A percentile compares a stretch with the other conserved stretches of the same genome.
Conservation (phyloP, 23 tunicate species). For the Phallusia fumigata region DNA sequence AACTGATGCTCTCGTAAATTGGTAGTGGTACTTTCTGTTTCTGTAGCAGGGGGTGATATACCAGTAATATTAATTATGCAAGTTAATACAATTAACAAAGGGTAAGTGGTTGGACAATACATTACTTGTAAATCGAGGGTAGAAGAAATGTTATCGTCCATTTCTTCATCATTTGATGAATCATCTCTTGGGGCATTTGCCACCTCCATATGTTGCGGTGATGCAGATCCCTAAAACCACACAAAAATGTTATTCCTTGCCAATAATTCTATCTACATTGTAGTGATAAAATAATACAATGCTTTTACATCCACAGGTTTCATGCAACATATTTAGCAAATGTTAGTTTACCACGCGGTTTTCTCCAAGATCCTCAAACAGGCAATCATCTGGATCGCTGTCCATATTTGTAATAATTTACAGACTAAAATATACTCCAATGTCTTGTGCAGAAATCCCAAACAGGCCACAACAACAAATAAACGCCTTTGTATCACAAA, state of each 20-base stretch:
- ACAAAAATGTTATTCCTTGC: too few relatives aligned
- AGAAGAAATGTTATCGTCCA: conserved; percentile 54
- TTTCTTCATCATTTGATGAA: conserved; percentile 52
- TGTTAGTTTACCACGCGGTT: conserved; percentile 22
- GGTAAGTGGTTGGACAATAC: not conserved
- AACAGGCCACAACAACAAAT: not conserved
- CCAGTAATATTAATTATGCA: too few relatives aligned
- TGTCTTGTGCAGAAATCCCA: not conserved
- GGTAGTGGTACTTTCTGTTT: too few relatives aligned
- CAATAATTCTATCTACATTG: too few relatives aligned
- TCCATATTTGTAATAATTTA: conserved; percentile 50
- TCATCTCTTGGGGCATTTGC: conserved; percentile 31
- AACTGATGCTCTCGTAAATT: too few relatives aligned
- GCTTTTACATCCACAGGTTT: too few relatives aligned
- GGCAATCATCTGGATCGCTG: conserved; percentile 89
- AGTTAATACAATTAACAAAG: too few relatives aligned
- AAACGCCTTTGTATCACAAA: not conserved
- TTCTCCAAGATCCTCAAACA: conserved; percentile 59
- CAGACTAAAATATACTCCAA: not conserved
- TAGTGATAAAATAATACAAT: too few relatives aligned
- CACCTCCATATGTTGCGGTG: conserved; percentile 70
- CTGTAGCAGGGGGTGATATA: too few relatives aligned
- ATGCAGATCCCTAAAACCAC: conserved; percentile 15
- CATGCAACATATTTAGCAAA: too few relatives aligned
- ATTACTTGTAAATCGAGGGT: conserved; percentile 15